A percentile compares a stretch with the other conserved stretches of the same genome.
Evolutionary conservation across 2,888 invertebrate genomes (phyloP).

Genomic region (Pinctada fucata): DNA sequence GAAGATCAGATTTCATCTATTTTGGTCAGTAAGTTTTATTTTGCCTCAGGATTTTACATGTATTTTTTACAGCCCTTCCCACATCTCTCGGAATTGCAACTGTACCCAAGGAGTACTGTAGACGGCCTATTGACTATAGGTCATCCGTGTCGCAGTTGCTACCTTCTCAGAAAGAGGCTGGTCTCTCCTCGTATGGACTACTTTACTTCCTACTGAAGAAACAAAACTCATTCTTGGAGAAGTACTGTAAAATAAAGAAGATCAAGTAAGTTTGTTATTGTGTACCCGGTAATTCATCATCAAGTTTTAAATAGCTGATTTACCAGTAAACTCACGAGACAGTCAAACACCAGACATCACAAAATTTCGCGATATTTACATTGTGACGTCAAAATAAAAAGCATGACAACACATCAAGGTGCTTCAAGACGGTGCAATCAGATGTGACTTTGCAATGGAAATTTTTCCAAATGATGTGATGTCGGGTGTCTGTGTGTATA

Average conservation of each 20-base stretch:
- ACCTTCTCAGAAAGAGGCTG: constrained; percentile 49
- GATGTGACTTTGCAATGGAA: no score
- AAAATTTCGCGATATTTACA: no score
- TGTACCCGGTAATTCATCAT: neutral
- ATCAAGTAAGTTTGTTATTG: constrained; percentile 21
- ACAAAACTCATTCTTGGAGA: constrained; percentile 58
- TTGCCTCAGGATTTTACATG: no score
- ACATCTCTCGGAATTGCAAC: constrained; percentile 41
- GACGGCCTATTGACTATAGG: constrained; percentile 31
- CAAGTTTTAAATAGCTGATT: neutral
- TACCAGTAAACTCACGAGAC: no score
- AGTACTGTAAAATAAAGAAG: constrained; percentile 42
- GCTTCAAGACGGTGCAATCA: no score
- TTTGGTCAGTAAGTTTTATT: no score
- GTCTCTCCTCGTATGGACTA: constrained; percentile 55
- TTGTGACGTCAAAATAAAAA: no score
- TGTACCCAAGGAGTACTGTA: constrained; percentile 44
- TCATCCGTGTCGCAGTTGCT: constrained; percentile 49
- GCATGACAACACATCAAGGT: no score
- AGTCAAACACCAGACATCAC: no score
- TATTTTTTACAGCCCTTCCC: constrained; percentile 40
- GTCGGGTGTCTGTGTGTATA: no score
- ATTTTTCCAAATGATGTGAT: no score
- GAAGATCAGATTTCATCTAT: no score
- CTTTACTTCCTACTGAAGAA: constrained; percentile 51